phyloP scores from a whole-genome alignment of 2,888 invertebrate genomes.

The Noctua comes region DNA sequence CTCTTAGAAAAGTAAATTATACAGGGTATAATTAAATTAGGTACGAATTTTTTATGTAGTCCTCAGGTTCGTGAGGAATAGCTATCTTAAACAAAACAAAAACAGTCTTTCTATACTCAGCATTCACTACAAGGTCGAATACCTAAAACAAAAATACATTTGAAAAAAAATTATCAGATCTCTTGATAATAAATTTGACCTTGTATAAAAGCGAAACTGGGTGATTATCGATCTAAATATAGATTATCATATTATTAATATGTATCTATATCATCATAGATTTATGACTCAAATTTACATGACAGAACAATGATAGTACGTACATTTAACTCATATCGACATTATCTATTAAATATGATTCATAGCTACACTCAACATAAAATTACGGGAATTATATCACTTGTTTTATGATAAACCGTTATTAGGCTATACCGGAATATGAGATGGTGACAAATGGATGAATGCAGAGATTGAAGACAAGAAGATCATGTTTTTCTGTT shows the following conservation, averaged over 20 bases:
- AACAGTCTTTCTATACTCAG: neutral
- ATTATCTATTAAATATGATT: neutral
- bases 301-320: neutral
- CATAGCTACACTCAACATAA: neutral
- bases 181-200: neutral
- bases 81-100: neutral
- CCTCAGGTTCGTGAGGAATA: too few species aligned
- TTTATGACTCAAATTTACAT: neutral
- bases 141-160: neutral
- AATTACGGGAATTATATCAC: neutral
- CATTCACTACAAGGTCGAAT: neutral
- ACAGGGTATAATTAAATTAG: neutral
- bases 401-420: neutral
- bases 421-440: neutral
- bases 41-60: neutral
- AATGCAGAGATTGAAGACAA: neutral
- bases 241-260: neutral
- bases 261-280: neutral
- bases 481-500: neutral
- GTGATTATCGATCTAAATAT: neutral
- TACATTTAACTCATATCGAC: neutral
- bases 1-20: neutral
- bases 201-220: neutral
- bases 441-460: neutral
- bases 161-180: too few species aligned